Evolutionary conservation across 2,113 vertebrate species (phyloP).

Genomic region (human): GRCh38 chr11:117037001-117037500

Average conservation of each 20-base stretch:
- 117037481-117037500: background rate
- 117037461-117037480: constrained; percentile 31
- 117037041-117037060: constrained; percentile 25
- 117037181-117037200: background rate
- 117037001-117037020: background rate
- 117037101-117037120: background rate
- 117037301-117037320: background rate
- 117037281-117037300: constrained; percentile 3
- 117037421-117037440: constrained; percentile 56
- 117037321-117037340: background rate
- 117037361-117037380: constrained; percentile 36
- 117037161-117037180: background rate
- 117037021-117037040: constrained; percentile 43
- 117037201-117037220: background rate
- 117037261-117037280: background rate
- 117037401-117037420: constrained; percentile 30
- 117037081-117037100: background rate
- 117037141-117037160: background rate
- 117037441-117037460: constrained; percentile 43
- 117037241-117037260: constrained; percentile 18
- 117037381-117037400: constrained; percentile 39
- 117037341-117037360: background rate
- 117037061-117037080: background rate
- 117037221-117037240: background rate
- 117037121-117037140: background rate